Evolutionary conservation across 1,140 invertebrate genomes (phyloP), one percentile per base, ranked within the genome.

Genomic region (Drosophila micromelanica): DNA sequence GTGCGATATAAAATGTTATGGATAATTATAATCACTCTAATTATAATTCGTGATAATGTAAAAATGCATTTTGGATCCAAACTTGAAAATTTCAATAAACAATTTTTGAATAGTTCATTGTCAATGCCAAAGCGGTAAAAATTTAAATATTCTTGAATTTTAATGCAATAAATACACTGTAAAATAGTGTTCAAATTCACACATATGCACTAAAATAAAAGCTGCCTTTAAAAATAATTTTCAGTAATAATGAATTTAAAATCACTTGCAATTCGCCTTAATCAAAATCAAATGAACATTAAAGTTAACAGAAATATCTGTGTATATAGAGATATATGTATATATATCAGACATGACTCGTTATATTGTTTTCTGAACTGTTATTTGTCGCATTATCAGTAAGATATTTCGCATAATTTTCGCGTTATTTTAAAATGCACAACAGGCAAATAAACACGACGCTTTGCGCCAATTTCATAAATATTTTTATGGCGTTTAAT

Each of bases 401-500:
- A 45, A n/a, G 45, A 54, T 70, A 49, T 62, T 27, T 59, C 45
- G 56, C 77, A 81, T 79, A 86, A 86, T 87, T 89, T 87, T 78
- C 84, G 38, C 79, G 68, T 86, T 86, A 89, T 79, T 82, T 82
- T 82, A 69, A 82, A 82, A 82, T 76, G 84, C 78, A 89, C 75
- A 74, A 71, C 72, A 65, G 56, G 59, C 65, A 78, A 74, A 86
- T 82, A 86, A 89, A 89, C 75, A 76, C 48, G 70, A 35, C 64
- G 72, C 76, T 78, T 61, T 75, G 78, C 70, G 79, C 80, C 82
- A 89, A 89, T 86, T 86, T 89, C 77, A 82, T 73, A 86, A 86
- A 86, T 86, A 87, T 80, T 89, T 82, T 87, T 89, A 87, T 87
- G 84, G 84, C 76, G 84, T 79, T 87, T 89, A 71, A 89, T 87